Evolutionary conservation across 2,113 vertebrate species (phyloP), one percentile per base, ranked within the genome.

Genomic region (Prunella himalayana): DNA sequence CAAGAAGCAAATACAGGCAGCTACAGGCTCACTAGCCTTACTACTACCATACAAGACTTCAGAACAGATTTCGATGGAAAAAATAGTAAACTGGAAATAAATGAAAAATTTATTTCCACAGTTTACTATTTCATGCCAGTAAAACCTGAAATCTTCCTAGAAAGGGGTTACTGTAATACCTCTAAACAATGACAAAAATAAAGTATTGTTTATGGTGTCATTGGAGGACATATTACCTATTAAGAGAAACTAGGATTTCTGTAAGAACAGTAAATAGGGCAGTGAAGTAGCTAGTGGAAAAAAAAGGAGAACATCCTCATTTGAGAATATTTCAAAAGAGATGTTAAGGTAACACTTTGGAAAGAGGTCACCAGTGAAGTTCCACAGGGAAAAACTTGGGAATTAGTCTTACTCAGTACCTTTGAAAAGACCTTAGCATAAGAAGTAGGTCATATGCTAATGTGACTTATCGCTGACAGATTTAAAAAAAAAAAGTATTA

Each of bases 381-480:
- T 88, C 90, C 94, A 92, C 17, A 70, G 92, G 59, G 86, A 92
- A 37, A 57, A 85, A 92, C 37, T 3, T 42, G 31, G 53, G 41
- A 96, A 87, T 70, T 72, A 77, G 28, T 69, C 45, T 82, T 57
- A 39, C 15, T 69, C 9, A 4, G 9, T 90, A 72, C 14, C 76
- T 92, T 92, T 92, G 72, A 86, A 73, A 83, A 94, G 88, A 94
- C 90, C 47, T 94, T 66, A 66, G 56, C 13, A 31, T 13, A 88
- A 63, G 33, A 96, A 94, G 23, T 63, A 88, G 91, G 79, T 56
- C 64, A 81, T 45, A 57, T 23, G 59, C 10, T 77, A 37, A 61
- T 2, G 6, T 51, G 79, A 64, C 41, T 85, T 51, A 60, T 0
- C 50, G 33, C n/a, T 66, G 64, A 86, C 12, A 73, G 27, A 76